Conservation (phyloP, 2,113 vertebrate species). For the Vanacampus margaritifer region DNA sequence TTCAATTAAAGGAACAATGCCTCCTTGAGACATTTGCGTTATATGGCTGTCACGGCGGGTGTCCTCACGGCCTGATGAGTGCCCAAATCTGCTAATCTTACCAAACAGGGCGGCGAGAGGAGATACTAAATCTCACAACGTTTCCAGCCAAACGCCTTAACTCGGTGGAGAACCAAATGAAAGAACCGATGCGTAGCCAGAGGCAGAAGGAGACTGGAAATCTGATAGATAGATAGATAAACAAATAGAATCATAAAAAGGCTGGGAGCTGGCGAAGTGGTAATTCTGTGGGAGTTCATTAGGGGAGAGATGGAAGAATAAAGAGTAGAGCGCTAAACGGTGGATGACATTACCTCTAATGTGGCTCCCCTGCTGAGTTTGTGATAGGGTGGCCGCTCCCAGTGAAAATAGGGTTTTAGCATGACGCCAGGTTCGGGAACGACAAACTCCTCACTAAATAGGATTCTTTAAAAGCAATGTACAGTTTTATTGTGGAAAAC, state of each 20-base stretch:
- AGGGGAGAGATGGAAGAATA: constrained; percentile 66
- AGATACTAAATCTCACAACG: constrained; percentile 40
- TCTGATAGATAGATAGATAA: constrained; percentile 77
- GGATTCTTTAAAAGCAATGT: constrained; percentile 65
- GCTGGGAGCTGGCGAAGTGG: constrained; percentile 64
- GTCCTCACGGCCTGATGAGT: constrained; percentile 89
- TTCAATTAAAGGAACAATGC: constrained; percentile 95
- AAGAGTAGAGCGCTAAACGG: constrained; percentile 62
- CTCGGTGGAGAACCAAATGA: constrained; percentile 79
- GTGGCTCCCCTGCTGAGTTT: constrained; percentile 71
- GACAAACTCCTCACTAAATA: constrained; percentile 67
- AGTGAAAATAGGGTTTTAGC: constrained; percentile 66
- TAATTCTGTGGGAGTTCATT: constrained; percentile 77
- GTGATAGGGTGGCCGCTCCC: constrained; percentile 68
- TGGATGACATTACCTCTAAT: constrained; percentile 75
- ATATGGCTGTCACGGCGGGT: constrained; percentile 84
- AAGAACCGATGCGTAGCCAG: constrained; percentile 53
- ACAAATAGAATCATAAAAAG: constrained; percentile 82
- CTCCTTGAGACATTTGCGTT: constrained; percentile 94
- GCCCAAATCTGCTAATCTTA: constrained; percentile 98
- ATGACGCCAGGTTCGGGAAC: constrained; percentile 58
- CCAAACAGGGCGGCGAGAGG: constrained; percentile 83
- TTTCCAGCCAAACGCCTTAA: constrained; percentile 70
- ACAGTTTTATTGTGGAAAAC: constrained; percentile 54
- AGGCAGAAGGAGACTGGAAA: constrained; percentile 62